Evolutionary conservation across 1,140 invertebrate species (phyloP), one percentile per base, ranked within the genome.

Genomic region (Listronotus oregonensis): DNA sequence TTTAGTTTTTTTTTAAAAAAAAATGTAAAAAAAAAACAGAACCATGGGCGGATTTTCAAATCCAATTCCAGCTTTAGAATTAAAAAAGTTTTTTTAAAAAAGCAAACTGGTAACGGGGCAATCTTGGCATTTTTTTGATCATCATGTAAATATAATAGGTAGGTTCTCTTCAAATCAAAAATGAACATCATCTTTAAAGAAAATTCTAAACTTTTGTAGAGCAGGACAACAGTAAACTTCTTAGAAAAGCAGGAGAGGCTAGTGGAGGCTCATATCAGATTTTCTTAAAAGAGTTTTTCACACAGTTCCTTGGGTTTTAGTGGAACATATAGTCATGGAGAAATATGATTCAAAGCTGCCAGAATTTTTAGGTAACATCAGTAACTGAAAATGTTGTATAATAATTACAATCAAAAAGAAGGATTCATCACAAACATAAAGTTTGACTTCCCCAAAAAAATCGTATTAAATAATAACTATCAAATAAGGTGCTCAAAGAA

Each of bases 301-400:
- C 81, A 47, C 82, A 86, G 44, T 80, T 95, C 85, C 89, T 18
- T 86, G 86, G 78, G 81, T 86, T 32, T 85, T 87, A 46, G 78
- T 94, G 6, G 90, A 92, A 71, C 88, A 89, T 70, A 84, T 90
- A 17, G 88, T 95, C 15, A 85, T 87, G 31, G 92, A 95, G 81
- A 84, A 90, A 70, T 93, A 93, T 80, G 92, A 93, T 5, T 88
- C 89, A 94, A 95, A 80, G 90, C 91, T 46, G 86, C 91, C 0
- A 85, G 94, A 75, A 92, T 96, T 71, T 95, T 94, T 76, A 89
- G 92, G 71, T 83, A 96, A 12, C 5, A 5, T 27, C 5, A 56
- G 85, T 95, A 31, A 81, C 31, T 47, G n/a, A n/a, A 1, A 1
- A 27, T 27, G 21, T 27, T 27, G 5, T 27, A 27, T 3, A 27